phyloP scores from a whole-genome alignment of 1,140 invertebrate species.

The Pantala flavescens region DNA sequence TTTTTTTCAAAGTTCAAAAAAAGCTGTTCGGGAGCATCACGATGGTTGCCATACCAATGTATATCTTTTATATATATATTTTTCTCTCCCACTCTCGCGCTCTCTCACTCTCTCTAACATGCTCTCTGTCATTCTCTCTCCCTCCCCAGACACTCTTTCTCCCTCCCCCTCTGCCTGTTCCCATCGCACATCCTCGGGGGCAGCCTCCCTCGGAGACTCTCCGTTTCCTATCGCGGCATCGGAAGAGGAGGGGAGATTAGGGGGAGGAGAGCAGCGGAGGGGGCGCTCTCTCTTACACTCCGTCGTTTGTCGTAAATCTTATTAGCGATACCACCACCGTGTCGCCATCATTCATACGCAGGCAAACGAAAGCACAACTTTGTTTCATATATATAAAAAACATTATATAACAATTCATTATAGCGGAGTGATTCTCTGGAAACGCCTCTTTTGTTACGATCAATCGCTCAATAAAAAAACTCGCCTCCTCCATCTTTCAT shows the following conservation, averaged over 20 bases:
- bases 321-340: too few relatives aligned
- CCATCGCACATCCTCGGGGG: neutral
- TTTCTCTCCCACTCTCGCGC: neutral
- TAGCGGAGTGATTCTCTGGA: too few relatives aligned
- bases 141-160: neutral
- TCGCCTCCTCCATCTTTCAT: neutral
- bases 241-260: neutral
- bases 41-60: neutral
- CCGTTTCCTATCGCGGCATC: neutral
- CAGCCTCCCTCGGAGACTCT: neutral
- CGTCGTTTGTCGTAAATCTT: too few relatives aligned
- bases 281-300: neutral
- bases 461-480: too few relatives aligned
- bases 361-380: too few relatives aligned
- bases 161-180: neutral
- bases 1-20: neutral
- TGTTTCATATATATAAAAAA: too few relatives aligned
- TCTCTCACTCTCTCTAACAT: neutral
- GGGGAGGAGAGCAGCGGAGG: conserved; percentile 4
- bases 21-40: conserved; percentile 6
- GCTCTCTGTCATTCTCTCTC: neutral
- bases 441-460: too few relatives aligned
- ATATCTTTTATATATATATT: neutral
- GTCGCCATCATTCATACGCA: too few relatives aligned
- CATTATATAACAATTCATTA: too few relatives aligned